phyloP scores from a whole-genome alignment of 2,113 vertebrate species.

The Emydura subglobosa region DNA sequence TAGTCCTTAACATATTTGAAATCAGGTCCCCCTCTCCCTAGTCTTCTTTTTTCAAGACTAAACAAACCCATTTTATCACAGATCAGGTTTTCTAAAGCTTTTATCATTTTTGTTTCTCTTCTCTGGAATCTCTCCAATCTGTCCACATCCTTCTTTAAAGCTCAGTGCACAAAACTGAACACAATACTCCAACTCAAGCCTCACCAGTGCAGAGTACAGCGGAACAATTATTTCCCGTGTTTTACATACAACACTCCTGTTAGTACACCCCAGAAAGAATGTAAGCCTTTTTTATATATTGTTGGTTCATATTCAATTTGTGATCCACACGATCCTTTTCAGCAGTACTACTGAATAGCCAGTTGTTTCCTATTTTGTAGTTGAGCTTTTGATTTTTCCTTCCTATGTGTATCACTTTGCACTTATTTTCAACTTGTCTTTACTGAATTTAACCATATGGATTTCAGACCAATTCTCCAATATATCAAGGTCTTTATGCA shows the following conservation, averaged over 20 bases:
- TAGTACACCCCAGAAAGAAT: no score
- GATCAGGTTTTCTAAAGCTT: background rate
- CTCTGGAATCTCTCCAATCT: background rate
- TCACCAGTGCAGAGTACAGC: no score
- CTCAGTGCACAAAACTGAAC: background rate
- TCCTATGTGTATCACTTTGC: no score
- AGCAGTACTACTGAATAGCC: background rate
- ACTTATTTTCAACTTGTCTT: no score
- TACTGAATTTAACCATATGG: no score
- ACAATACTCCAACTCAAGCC: background rate
- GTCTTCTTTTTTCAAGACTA: background rate
- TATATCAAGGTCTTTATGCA: no score
- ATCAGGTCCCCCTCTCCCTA: background rate
- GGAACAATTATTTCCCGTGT: no score
- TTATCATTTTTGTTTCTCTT: background rate
- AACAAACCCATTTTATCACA: background rate
- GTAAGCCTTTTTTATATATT: background rate
- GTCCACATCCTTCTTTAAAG: background rate
- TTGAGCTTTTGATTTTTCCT: no score
- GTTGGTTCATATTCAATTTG: background rate
- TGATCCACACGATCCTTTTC: background rate
- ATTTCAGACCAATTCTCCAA: no score
- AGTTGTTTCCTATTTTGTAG: background rate
- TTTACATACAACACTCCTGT: no score
- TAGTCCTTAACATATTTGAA: background rate